Conservation (phyloP, 2,113 vertebrate species). For the Saguinus imperator region DNA sequence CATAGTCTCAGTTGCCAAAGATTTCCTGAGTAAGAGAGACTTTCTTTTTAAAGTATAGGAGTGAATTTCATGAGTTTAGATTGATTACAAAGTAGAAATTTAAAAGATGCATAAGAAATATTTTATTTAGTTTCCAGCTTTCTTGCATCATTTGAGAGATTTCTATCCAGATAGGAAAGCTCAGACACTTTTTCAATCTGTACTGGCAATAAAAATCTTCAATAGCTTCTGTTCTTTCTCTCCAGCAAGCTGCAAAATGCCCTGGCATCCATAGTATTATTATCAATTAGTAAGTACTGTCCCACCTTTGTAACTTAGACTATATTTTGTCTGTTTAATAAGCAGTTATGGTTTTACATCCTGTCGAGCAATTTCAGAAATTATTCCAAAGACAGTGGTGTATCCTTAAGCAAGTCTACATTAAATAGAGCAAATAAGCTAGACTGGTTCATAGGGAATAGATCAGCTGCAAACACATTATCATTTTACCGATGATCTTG, state of each 20-base stretch:
- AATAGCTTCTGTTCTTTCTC: background rate
- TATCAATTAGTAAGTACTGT: background rate
- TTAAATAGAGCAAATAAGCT: background rate
- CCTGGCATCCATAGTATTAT: background rate
- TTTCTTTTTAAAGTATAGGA: background rate
- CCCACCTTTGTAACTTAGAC: conserved; percentile 7
- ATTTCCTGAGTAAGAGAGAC: background rate
- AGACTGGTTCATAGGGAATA: background rate
- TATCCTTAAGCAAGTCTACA: background rate
- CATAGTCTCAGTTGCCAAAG: background rate
- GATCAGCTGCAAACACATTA: background rate
- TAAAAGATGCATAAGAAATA: background rate
- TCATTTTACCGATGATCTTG: background rate
- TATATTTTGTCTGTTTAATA: background rate
- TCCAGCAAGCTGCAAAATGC: background rate
- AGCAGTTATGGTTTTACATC: background rate
- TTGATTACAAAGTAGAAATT: conserved; percentile 13
- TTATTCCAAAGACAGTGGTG: background rate
- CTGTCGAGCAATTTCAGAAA: background rate
- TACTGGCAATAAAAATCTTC: background rate
- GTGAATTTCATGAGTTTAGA: background rate
- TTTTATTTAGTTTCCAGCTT: background rate
- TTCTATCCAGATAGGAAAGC: background rate
- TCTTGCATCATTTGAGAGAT: background rate
- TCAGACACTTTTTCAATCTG: background rate